Evolutionary conservation across 2,797 vertebrate genomes (phyloP), one percentile per base, ranked within the genome.

Genomic region (Huso huso): DNA sequence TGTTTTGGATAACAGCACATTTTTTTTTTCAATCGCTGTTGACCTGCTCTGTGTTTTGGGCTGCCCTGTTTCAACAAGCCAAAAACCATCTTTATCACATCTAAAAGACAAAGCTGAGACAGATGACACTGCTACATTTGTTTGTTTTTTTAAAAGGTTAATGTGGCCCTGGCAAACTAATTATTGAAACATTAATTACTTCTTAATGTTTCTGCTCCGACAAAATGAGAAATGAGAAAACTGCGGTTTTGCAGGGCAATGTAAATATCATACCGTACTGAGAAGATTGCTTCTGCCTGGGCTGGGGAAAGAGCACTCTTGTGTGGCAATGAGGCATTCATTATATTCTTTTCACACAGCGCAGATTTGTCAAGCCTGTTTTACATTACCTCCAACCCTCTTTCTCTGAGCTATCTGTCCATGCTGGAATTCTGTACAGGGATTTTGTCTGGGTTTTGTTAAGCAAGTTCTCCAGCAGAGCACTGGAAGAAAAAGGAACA

Each of bases 191-290:
- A 37, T 37, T 37, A 37, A 37, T 37, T 37, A 37, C 53, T 49
- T 66, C 55, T 37, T n/a, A 10, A 37, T 66, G 65, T 83, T 74
- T 10, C 0, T 77, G 75, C 67, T 9, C 68, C 73, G 75, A 79
- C 68, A 81, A 69, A 80, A 84, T 73, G 76, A 81, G 23, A 37
- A 37, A 83, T 79, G 75, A 76, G 74, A 74, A 83, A 80, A 83
- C 80, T 71, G 77, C 65, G 72, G 55, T 61, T 61, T 81, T 77
- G 67, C 66, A 11, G 67, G 71, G 72, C 75, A 79, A 81, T 75
- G 73, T 79, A 81, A 86, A 77, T 79, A 76, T 66, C 70, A 67
- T 71, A 77, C 67, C 80, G 23, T 37, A 3, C 23, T 80, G 78
- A 70, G 72, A 77, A 70, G 79, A 74, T 65, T 69, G 67, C 64